phyloP scores from a whole-genome alignment of 1,140 invertebrate genomes.

The Heterodera carotae region DNA sequence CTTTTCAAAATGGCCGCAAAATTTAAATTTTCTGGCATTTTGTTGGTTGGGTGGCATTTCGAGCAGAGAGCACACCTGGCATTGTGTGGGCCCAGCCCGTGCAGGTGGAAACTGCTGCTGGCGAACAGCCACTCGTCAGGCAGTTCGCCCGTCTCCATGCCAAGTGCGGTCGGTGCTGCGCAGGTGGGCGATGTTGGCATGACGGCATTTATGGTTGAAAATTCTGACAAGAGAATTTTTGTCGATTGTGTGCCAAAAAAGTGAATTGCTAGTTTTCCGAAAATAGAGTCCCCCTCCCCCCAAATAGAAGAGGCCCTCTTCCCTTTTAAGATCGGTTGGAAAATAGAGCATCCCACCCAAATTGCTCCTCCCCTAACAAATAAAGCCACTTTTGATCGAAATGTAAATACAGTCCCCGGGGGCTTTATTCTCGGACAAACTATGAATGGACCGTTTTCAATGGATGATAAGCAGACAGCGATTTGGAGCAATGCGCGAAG shows the following conservation, averaged over 20 bases:
- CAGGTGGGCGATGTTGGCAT: background rate
- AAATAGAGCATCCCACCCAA: too few species aligned
- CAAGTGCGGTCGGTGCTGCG: constrained; percentile 44
- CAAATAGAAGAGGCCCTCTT: too few species aligned
- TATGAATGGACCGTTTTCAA: background rate
- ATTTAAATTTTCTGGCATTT: too few species aligned
- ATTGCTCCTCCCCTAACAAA: too few species aligned
- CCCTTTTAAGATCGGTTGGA: too few species aligned
- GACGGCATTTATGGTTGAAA: background rate
- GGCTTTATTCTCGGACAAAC: too few species aligned
- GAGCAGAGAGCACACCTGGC: constrained; percentile 63
- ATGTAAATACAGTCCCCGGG: too few species aligned
- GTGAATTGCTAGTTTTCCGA: too few species aligned
- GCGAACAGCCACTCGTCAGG: constrained; percentile 66
- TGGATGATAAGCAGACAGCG: background rate
- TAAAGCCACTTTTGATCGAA: too few species aligned
- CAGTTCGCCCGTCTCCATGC: constrained; percentile 66
- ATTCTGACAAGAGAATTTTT: background rate
- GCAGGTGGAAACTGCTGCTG: constrained; percentile 65
- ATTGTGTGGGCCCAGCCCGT: constrained; percentile 66
- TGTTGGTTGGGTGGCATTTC: background rate
- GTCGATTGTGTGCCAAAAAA: too few species aligned
- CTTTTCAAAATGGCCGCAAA: background rate
- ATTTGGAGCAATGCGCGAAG: background rate
- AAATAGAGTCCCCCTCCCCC: too few species aligned